These are phyloP conservation scores for Pocillopora grandis DNA, from an alignment of 92 coral and sea anemone species.

Conservation along the genomic window DNA sequence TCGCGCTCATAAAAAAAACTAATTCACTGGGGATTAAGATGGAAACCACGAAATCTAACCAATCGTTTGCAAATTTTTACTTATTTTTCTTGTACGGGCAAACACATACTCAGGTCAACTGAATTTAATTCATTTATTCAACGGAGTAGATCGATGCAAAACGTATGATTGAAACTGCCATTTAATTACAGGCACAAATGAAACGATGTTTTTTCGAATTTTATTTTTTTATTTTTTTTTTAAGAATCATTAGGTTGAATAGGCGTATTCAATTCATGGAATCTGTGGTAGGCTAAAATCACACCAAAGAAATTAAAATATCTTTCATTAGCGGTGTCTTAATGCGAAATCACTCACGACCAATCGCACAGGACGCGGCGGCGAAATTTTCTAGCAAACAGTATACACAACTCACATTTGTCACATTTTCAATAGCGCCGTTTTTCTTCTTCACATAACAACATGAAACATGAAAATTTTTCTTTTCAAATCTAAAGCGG, in stretches of 20 bases:
- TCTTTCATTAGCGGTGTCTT: conserved; percentile 1
- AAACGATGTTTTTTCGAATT: not conserved
- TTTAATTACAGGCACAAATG: not conserved
- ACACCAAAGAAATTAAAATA: not conserved
- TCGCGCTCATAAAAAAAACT: not conserved
- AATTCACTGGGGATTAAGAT: not conserved
- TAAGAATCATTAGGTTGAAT: not conserved
- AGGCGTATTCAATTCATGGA: not conserved
- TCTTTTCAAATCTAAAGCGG: not conserved
- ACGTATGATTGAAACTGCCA: not conserved
- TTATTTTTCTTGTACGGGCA: not conserved
- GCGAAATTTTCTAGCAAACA: not conserved
- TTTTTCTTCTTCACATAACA: not conserved
- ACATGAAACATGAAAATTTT: not conserved
- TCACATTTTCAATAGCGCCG: not conserved
- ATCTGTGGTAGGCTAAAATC: not conserved
- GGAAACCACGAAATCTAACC: not conserved
- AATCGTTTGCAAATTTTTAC: no score
- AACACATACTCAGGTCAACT: not conserved
- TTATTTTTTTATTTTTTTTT: not conserved
- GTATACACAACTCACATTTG: not conserved
- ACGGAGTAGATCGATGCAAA: conserved; percentile 1
- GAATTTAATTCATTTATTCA: not conserved
- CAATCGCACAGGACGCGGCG: not conserved
- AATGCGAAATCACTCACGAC: not conserved